Evolutionary conservation across 2,113 vertebrate genomes (phyloP), one percentile per base, ranked within the genome.

Genomic region (Nerophis lumbriciformis): DNA sequence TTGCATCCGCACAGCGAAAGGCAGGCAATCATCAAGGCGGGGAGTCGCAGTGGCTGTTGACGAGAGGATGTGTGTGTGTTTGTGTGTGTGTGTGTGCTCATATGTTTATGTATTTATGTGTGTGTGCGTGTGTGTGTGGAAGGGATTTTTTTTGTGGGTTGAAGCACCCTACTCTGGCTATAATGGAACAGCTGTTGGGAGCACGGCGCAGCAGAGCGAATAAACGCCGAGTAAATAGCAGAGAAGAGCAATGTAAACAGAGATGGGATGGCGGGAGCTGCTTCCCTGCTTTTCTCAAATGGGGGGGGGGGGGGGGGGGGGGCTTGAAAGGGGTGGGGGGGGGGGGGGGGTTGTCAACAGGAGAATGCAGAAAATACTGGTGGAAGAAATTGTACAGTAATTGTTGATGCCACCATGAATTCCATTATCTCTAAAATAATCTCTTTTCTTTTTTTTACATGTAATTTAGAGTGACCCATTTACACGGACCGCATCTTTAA

Each of bases 111-210:
- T 28, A 28, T 28, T 28, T 28, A 28, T 28, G 28, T 28, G 28
- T 28, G 19, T 19, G 19, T 19, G 19, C 10, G 42, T 44, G 10
- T 75, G 80, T 79, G 72, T 76, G 76, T 75, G 73, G 81, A 78
- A 71, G 77, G 48, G 14, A 59, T 63, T 75, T 76, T 28, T 78
- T 39, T 45, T 45, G 42, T 45, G 42, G 66, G 74, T 75, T 76
- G 53, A 78, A 60, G 70, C 66, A 53, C 65, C 78, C 63, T 45
- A 76, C 77, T 85, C 77, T 61, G 61, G 58, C 74, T 77, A 81
- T 83, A 83, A 84, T 84, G 80, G 87, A 86, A 83, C 87, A 88
- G 85, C 73, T 87, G 86, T 88, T 88, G 83, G 80, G 75, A 85
- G 76, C 72, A 44, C 54, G 7, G 72, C 71, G 78, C 64, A 56